Evolutionary conservation across 2,888 invertebrate species (phyloP), one percentile per base, ranked within the genome.

Genomic region (Crepidodera aurea): DNA sequence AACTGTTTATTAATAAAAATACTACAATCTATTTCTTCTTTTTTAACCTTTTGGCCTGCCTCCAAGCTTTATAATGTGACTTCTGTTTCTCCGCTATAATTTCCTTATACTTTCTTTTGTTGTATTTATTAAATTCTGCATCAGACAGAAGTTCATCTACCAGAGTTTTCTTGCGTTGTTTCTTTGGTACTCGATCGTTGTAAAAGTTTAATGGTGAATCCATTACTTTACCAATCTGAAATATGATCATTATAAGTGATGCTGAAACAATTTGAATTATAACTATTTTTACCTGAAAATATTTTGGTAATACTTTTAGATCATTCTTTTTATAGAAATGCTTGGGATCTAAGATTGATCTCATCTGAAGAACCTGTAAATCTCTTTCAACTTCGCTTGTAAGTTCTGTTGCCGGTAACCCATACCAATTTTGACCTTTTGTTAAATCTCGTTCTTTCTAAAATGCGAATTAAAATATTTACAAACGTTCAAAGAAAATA

Each of bases 261-360:
- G 8, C 10, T 22, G 32, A 15, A 8, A 55, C n/a, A 55, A 56
- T 32, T 34, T 55, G 22, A 22, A 32, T 32, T 32, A 32, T 7
- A 7, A 25, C 4, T 25, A 40, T 12, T n/a, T 29, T 77, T 80
- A 93, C 93, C 85, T 94, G 94, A 82, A 98, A 98, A 79, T 93
- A 97, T 82, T 97, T 98, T 0, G 98, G 97, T 27, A 94, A 76
- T 1, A 87, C 89, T 82, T 91, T 90, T 69, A 91, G 84, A 76
- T 95, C 94, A 78, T 94, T 95, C 75, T 93, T 92, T 81, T 97
- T 97, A 82, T 98, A 98, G 82, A 97, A 98, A 69, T 90, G 90
- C 79, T 96, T 96, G 0, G 96, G 94, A 83, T 98, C 92, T 8
- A 98, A 81, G 0, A 88, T 93, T 0, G 93, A 92, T 72, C 98